Evolutionary conservation across 2,113 vertebrate genomes (phyloP), one percentile per base, ranked within the genome.

Genomic region (Accipiter cooperii): DNA sequence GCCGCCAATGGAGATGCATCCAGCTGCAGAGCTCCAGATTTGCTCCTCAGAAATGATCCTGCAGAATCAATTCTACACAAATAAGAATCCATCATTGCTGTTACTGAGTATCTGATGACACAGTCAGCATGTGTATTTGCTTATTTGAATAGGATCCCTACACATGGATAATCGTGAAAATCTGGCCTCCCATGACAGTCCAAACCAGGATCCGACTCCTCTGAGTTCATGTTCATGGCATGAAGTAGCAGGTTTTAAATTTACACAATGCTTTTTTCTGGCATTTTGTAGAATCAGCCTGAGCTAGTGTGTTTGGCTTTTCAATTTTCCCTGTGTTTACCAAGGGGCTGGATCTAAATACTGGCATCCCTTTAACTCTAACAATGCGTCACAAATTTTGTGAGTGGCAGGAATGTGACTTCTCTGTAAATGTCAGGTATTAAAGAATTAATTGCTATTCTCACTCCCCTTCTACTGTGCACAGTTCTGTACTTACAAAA

Each of bases 241-340:
- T 24, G 52, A 68, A 80, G 42, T 17, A 49, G 52, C 34, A 57
- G 42, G 58, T 83, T 61, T 66, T 95, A 68, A 90, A 87, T 77
- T 90, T 81, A 77, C 68, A 84, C 68, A 69, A 84, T 69, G 73
- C 34, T 84, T 96, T 93, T 87, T 63, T 77, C 58, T 89, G 73
- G 76, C 58, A 49, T 92, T 95, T 84, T 73, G 63, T 73, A 77
- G 68, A 96, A 52, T 8, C 42, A 47, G 77, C 77, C 38, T 44
- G 58, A 84, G 69, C 40, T 25, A 11, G 7, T 51, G 44, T 40
- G n/a, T 49, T 91, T 87, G 54, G 70, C 51, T 92, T 94, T 75
- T 82, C 61, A 85, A 13, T 66, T 86, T 88, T 31, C 46, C 60
- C 33, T 44, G 36, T 69, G 21, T 61, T 92, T 84, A 73, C 82